Base-by-base conservation (phyloP, 2,888 invertebrate genomes). In the Rotaria magnacalcarata region DNA sequence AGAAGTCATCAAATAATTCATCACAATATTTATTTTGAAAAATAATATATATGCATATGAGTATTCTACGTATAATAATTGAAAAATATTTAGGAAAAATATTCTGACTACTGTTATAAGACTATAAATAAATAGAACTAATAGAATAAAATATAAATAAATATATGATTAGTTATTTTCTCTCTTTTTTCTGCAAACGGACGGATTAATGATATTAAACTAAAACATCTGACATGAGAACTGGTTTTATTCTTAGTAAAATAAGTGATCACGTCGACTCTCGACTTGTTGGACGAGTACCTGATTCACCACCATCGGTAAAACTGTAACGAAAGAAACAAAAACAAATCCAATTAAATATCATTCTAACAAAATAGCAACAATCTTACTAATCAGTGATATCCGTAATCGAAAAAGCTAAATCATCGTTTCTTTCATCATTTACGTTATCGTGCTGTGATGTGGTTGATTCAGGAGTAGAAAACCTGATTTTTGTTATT, bases 321-420 rank as follows among this genome's bases (percentile, higher is more conserved):
- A 67, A 67, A 67, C 67, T 67, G 34, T 6, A 67, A 67, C 6
- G 19, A 3, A 19, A 67, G 16, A 34, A 6, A 21, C 24, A 6
- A 16, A 21, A 56, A 21, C 4, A 4, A 54, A 34, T 34, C 34
- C 52, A 4, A 21, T 21, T 21, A 21, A 54, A 54, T 21, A 7
- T 5, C 6, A 41, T 34, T 8, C 5, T 5, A 34, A 34, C 4
- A 24, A 7, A 56, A 24, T 6, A 54, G 21, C 19, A 4, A 14
- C n/a, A 16, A 19, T 24, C 24, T 80, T 47, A 80, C 80, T 80
- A 80, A 80, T 80, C 80, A n/a, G 80, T 80, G 6, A 80, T 47
- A 80, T 80, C 80, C 10, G 47, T 80, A 47, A 80, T 80, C 21
- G 80, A 80, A 80, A 80, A 80, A 47, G n/a, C 47, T 47, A 80